phyloP scores from a whole-genome alignment of 2,113 vertebrate genomes.

The Ptyas mucosa region DNA sequence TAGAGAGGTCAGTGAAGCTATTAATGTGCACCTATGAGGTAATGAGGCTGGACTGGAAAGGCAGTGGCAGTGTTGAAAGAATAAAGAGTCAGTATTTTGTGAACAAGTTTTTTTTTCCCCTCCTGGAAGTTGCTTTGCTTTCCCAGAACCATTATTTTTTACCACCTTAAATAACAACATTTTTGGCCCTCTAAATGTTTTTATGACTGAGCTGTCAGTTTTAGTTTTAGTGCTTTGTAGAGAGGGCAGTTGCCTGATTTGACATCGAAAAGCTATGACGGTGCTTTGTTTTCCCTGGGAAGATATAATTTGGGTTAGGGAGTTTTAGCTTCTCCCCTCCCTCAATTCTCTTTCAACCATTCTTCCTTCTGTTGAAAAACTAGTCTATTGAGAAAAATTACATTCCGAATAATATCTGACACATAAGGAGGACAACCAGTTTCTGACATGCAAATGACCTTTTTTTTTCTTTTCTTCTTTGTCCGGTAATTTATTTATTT shows the following conservation, averaged over 20 bases:
- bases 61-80: background rate
- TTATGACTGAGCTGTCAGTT: background rate
- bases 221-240: background rate
- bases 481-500: background rate
- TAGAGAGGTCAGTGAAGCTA: background rate
- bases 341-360: background rate
- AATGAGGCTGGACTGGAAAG: background rate
- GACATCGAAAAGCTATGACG: background rate
- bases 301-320: background rate
- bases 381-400: background rate
- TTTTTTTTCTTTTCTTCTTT: background rate
- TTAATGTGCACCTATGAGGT: background rate
- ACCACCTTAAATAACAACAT: background rate
- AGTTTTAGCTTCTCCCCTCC: background rate
- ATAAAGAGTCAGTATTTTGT: background rate
- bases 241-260: background rate
- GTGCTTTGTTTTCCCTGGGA: background rate
- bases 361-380: background rate
- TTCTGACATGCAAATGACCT: background rate
- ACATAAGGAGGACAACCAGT: background rate
- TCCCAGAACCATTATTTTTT: background rate
- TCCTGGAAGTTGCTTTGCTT: background rate
- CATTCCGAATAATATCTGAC: background rate
- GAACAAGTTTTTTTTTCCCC: background rate
- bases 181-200: background rate